phyloP scores from a whole-genome alignment of 2,797 vertebrate species.

The Salarias fasciatus region DNA sequence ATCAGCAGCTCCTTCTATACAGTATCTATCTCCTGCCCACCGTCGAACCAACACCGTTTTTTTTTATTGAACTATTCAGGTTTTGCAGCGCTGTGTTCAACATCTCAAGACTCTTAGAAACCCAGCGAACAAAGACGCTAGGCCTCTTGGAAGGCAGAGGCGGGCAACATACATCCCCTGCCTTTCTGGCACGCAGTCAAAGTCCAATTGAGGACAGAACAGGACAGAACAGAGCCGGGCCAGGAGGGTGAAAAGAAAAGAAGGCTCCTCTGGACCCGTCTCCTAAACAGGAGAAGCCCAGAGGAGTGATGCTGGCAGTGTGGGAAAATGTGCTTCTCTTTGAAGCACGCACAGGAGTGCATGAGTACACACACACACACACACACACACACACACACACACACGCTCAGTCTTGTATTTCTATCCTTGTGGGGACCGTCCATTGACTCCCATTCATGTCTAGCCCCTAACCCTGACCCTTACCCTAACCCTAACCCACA shows the following conservation, averaged over 20 bases:
- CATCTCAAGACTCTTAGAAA: conserved; percentile 79
- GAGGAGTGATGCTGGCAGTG: conserved; percentile 84
- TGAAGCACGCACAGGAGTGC: conserved; percentile 58
- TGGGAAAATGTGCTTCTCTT: conserved; percentile 85
- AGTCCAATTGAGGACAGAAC: conserved; percentile 85
- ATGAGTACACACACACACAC: conserved; percentile 37
- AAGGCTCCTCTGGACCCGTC: conserved; percentile 71
- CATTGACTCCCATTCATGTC: too few relatives aligned
- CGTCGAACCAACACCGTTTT: conserved; percentile 46
- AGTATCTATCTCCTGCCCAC: conserved; percentile 47
- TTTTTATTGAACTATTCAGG: conserved; percentile 60
- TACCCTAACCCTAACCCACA: too few relatives aligned
- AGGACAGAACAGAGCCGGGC: conserved; percentile 74
- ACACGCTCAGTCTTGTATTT: too few relatives aligned
- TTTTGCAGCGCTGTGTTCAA: conserved; percentile 70
- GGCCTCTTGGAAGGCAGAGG: conserved; percentile 79
- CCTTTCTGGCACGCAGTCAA: conserved; percentile 81
- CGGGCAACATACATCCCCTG: conserved; percentile 79
- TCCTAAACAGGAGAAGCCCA: conserved; percentile 78
- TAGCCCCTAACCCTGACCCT: too few relatives aligned
- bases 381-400: conserved; percentile 15
- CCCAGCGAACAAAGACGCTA: conserved; percentile 65
- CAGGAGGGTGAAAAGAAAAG: conserved; percentile 76
- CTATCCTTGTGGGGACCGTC: too few relatives aligned
- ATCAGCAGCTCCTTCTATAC: conserved; percentile 14